Evolutionary conservation across 2,888 invertebrate genomes (phyloP).

Genomic region (Rhagophthalmus giganteus): DNA sequence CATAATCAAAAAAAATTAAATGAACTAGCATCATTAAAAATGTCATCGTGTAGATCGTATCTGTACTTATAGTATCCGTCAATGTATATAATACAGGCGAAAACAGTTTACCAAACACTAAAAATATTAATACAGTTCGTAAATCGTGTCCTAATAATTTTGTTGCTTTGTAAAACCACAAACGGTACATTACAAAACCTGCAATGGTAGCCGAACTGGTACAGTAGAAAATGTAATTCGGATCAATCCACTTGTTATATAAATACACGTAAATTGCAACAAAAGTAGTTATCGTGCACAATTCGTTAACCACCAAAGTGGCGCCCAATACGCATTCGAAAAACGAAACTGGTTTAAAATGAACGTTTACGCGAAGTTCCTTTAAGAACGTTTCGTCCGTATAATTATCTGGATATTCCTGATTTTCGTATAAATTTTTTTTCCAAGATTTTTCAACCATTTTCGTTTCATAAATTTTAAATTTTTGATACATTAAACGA

Average conservation of each 20-base stretch:
- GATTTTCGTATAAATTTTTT: conserved; percentile 87
- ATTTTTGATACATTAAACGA: too few relatives aligned
- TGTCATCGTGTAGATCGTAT: conserved; percentile 94
- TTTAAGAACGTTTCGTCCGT: conserved; percentile 85
- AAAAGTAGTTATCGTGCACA: conserved; percentile 77
- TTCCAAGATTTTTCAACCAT: conserved; percentile 62
- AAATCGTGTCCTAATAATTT: conserved; percentile 62
- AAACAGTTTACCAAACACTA: conserved; percentile 84
- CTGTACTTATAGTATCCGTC: conserved; percentile 95
- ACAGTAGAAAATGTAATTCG: conserved; percentile 64
- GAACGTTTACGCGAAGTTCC: conserved; percentile 81
- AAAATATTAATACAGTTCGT: conserved; percentile 78
- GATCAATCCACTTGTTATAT: conserved; percentile 68
- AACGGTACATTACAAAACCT: conserved; percentile 66
- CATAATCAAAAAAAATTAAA: conserved; percentile 91
- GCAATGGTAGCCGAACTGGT: conserved; percentile 61
- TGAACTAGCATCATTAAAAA: conserved; percentile 85
- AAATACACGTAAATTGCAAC: conserved; percentile 72
- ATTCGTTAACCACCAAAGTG: conserved; percentile 76
- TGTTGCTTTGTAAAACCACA: conserved; percentile 38
- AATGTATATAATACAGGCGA: conserved; percentile 92
- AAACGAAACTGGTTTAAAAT: conserved; percentile 73
- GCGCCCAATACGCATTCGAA: conserved; percentile 74
- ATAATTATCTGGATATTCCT: conserved; percentile 89
- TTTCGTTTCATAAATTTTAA: neutral